Conservation (phyloP, 1,140 invertebrate genomes). For the Drosophila cardini region DNA sequence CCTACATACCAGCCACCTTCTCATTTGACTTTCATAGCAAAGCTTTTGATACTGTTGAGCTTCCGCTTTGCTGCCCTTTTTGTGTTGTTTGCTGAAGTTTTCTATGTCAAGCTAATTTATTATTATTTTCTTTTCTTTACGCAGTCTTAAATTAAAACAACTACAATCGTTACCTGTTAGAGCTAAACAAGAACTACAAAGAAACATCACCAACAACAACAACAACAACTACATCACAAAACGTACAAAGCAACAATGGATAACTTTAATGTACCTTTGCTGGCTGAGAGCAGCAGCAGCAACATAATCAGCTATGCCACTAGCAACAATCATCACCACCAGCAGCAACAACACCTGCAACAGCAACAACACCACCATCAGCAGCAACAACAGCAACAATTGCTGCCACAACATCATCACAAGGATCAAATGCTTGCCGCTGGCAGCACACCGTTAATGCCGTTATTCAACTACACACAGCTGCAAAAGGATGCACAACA, state of each 20-base stretch:
- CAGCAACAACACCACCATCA: conserved; percentile 42
- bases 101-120: conserved; percentile 6
- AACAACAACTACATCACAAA: conserved; percentile 44
- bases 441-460: conserved; percentile 63
- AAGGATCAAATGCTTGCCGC: conserved; percentile 82
- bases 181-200: conserved; percentile 8
- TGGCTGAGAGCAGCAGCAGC: conserved; percentile 65
- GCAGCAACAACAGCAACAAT: conserved; percentile 49
- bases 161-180: conserved; percentile 63
- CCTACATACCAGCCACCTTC: conserved; percentile 48
- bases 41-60: conserved; percentile 33
- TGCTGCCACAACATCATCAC: conserved; percentile 66
- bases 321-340: conserved; percentile 44
- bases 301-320: conserved; percentile 51
- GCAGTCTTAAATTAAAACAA: conserved; percentile 30
- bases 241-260: conserved; percentile 72
- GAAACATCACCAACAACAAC: conserved; percentile 39
- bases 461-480: conserved; percentile 62
- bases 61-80: conserved; percentile 23
- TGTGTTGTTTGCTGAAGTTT: neutral
- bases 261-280: conserved; percentile 71
- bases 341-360: conserved; percentile 45
- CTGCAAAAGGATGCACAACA: conserved; percentile 55
- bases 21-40: conserved; percentile 48
- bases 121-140: conserved; percentile 36